Evolutionary conservation across 2,113 vertebrate genomes (phyloP).

Genomic region (Sminthopsis crassicaudata): DNA sequence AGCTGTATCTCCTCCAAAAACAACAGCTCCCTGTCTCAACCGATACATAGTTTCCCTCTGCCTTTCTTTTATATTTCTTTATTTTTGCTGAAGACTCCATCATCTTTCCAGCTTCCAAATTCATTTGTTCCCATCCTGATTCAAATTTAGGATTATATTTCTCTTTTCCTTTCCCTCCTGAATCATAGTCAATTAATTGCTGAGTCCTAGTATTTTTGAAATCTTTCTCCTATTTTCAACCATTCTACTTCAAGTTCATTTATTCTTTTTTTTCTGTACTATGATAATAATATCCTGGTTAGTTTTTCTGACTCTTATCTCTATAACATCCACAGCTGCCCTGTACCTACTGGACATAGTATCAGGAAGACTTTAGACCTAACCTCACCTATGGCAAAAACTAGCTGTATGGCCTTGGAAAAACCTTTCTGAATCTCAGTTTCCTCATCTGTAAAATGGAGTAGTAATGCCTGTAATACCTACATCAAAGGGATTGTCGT

Average conservation of each 20-base stretch:
- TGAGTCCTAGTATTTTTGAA: not conserved
- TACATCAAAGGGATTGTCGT: not conserved
- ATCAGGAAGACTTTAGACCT: not conserved
- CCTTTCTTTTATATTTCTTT: not conserved
- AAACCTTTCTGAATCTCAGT: not conserved
- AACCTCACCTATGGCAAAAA: not conserved
- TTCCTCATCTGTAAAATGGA: not conserved
- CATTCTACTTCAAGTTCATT: not conserved
- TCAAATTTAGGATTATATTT: not conserved
- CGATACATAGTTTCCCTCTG: not conserved
- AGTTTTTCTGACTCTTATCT: not conserved
- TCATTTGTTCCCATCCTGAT: not conserved
- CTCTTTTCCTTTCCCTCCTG: not conserved
- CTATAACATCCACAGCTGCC: not conserved
- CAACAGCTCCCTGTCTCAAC: not conserved
- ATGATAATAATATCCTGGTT: not conserved
- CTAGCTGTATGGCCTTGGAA: not conserved
- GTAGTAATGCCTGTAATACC: not conserved
- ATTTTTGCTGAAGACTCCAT: not conserved
- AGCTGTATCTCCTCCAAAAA: not conserved
- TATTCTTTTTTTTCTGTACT: not conserved
- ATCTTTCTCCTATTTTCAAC: not conserved
- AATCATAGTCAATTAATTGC: not conserved
- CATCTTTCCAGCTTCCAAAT: not conserved
- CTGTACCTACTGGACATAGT: not conserved